phyloP scores from a whole-genome alignment of 2,888 invertebrate genomes.

The Flabesymbios commensalis region DNA sequence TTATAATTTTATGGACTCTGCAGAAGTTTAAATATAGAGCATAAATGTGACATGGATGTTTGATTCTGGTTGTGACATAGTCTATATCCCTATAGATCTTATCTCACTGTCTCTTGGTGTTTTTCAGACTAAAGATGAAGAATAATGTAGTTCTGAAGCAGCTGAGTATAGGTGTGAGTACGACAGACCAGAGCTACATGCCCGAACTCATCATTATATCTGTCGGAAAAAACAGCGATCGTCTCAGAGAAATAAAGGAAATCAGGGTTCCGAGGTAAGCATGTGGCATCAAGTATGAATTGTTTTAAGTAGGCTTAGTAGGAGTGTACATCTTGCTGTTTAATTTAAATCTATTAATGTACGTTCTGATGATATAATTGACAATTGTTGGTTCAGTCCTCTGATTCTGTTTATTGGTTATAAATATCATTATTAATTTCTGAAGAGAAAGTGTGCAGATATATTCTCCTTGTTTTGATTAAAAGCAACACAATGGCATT shows the following conservation, averaged over 20 bases:
- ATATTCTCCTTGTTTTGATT: no score
- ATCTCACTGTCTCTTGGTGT: no score
- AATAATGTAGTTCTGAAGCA: conserved; percentile 56
- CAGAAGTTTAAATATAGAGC: no score
- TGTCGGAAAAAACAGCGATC: conserved; percentile 46
- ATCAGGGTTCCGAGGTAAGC: conserved; percentile 49
- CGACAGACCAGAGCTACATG: conserved; percentile 59
- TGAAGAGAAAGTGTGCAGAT: no score
- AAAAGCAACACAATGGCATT: no score
- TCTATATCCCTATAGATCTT: no score
- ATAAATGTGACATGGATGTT: no score
- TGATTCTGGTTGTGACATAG: no score
- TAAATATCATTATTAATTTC: no score
- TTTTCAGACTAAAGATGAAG: conserved; percentile 43
- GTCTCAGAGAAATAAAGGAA: conserved; percentile 51
- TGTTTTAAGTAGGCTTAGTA: no score
- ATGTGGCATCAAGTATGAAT: no score
- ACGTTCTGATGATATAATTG: not conserved
- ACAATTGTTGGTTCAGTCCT: not conserved
- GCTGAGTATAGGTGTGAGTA: conserved; percentile 49
- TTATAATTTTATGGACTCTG: no score
- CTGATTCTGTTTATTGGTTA: not conserved
- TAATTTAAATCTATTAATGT: not conserved
- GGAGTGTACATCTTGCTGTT: not conserved
- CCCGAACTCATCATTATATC: conserved; percentile 52